phyloP scores from a whole-genome alignment of 1,140 invertebrate genomes.

The Drosophila repletoides region DNA sequence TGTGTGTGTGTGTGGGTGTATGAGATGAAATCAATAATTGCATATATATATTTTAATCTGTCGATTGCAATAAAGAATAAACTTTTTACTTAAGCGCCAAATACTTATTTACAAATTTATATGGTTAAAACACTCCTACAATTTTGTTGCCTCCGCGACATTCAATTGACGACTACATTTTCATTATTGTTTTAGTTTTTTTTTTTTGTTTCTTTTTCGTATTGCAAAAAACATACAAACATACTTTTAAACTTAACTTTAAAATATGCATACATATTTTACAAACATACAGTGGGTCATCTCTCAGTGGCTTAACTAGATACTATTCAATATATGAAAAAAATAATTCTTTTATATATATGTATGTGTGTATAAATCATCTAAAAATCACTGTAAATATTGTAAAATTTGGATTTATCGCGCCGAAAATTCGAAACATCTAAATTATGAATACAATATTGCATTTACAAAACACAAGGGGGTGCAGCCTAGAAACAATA shows the following conservation, averaged over 20 bases:
- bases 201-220: slow-evolving; percentile 39
- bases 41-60: slow-evolving; percentile 23
- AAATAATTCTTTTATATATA: too few species aligned
- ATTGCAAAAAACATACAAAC: slow-evolving; percentile 69
- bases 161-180: slow-evolving; percentile 72
- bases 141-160: slow-evolving; percentile 57
- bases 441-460: slow-evolving; percentile 76
- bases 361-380: too few species aligned
- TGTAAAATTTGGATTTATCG: slow-evolving; percentile 27
- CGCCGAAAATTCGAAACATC: slow-evolving; percentile 66
- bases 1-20: slow-evolving; percentile 30
- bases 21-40: slow-evolving; percentile 43
- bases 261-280: slow-evolving; percentile 73
- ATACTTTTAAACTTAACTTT: slow-evolving; percentile 56
- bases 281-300: slow-evolving; percentile 71
- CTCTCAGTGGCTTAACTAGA: slow-evolving; percentile 59
- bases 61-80: slow-evolving; percentile 45
- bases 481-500: slow-evolving; percentile 59
- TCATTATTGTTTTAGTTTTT: slow-evolving; percentile 29
- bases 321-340: slow-evolving; percentile 40
- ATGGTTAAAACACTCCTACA: slow-evolving; percentile 68
- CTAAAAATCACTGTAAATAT: slow-evolving; percentile 45
- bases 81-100: slow-evolving; percentile 70
- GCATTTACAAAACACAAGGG: slow-evolving; percentile 72
- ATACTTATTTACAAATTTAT: slow-evolving; percentile 63